These are phyloP conservation scores for Pachydiplax longipennis DNA, from an alignment of 2,888 invertebrate genomes.

Conservation along the genomic window DNA sequence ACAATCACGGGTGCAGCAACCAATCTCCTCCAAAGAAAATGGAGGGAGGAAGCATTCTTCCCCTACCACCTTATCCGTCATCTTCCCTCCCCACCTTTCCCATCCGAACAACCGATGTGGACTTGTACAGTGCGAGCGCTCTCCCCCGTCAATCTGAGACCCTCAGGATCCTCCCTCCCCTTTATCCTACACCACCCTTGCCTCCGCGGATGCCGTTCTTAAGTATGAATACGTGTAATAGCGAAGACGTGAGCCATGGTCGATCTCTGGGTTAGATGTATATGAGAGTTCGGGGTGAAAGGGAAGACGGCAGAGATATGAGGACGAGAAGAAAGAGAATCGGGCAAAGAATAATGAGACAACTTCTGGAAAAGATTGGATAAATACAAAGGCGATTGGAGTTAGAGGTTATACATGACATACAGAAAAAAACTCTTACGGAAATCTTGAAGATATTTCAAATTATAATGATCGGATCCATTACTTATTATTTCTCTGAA, in stretches of 20 bases:
- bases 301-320: background rate
- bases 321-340: background rate
- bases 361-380: background rate
- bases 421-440: too few species aligned
- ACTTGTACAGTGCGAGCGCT: background rate
- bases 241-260: background rate
- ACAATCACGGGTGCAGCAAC: constrained; percentile 24
- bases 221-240: constrained; percentile 17
- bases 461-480: too few species aligned
- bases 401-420: too few species aligned
- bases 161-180: background rate
- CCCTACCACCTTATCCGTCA: background rate
- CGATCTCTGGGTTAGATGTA: background rate
- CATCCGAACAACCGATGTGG: background rate
- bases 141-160: background rate
- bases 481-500: too few species aligned
- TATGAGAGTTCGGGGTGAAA: background rate
- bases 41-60: background rate
- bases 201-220: background rate
- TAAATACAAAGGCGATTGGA: too few species aligned
- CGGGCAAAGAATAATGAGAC: background rate
- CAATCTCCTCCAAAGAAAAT: background rate
- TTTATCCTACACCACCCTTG: background rate
- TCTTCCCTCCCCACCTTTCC: background rate
- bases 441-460: too few species aligned